Percentiles rank a stretch among this genome's conserved stretches.
These are phyloP conservation scores for Fistularia commersonii DNA, from an alignment of 2,797 vertebrate species.

Conservation along the genomic window DNA sequence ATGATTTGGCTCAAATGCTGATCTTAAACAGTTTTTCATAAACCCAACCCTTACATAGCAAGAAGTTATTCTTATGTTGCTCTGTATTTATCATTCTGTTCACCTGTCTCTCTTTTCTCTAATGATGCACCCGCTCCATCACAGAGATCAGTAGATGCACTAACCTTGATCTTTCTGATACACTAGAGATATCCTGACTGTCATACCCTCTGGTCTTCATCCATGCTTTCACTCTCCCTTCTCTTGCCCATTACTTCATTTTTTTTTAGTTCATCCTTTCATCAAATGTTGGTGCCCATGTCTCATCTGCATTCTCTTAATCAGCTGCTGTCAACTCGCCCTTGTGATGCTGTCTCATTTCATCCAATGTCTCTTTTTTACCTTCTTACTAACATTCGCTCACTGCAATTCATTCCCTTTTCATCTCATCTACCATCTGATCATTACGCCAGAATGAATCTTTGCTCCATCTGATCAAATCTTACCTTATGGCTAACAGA, in stretches of 20 bases:
- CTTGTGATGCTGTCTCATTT: conserved; percentile 66
- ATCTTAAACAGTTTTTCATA: conserved; percentile 28
- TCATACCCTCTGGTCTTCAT: conserved; percentile 57
- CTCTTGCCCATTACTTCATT: conserved; percentile 42
- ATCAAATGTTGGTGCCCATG: conserved; percentile 58
- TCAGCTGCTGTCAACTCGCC: conserved; percentile 64
- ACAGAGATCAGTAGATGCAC: conserved; percentile 58
- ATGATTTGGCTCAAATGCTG: conserved; percentile 28
- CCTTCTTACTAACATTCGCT: conserved; percentile 2
- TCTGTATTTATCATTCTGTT: conserved; percentile 32
- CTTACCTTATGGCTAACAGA: conserved; percentile 48
- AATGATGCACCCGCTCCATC: conserved; percentile 55
- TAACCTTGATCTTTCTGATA: conserved; percentile 69
- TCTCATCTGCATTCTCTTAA: conserved; percentile 72
- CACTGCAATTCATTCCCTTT: conserved; percentile 20
- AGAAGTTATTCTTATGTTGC: conserved; percentile 21
- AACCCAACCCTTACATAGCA: conserved; percentile 14
- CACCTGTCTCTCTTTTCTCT: conserved; percentile 30
- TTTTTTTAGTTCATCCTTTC: conserved; percentile 59
- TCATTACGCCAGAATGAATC: conserved; percentile 52
- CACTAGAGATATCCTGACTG: conserved; percentile 45
- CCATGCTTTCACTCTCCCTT: conserved; percentile 17
- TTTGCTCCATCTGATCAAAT: conserved; percentile 49
- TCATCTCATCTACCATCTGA: conserved; percentile 44
- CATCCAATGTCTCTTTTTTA: conserved; percentile 29